Evolutionary conservation across 2,888 invertebrate genomes (phyloP).

Genomic region (Acrobasis repandana): DNA sequence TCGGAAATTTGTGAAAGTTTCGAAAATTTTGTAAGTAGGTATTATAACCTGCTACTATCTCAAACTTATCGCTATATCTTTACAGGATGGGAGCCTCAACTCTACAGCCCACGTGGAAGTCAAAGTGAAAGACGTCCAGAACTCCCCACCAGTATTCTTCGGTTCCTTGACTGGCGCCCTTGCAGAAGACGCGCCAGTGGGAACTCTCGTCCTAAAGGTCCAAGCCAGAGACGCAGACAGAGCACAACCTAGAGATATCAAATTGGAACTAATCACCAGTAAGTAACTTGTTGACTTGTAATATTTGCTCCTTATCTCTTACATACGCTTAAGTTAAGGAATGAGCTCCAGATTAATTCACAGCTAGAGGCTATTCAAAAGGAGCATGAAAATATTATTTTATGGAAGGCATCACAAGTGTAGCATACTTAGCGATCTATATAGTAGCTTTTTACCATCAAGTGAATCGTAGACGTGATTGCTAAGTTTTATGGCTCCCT

Average conservation of each 20-base stretch:
- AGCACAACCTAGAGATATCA: conserved; percentile 90
- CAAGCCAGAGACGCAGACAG: conserved; percentile 93
- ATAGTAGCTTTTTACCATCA: too few species aligned
- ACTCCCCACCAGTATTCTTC: conserved; percentile 92
- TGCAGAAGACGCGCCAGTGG: conserved; percentile 92
- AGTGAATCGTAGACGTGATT: too few species aligned
- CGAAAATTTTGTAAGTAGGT: too few species aligned
- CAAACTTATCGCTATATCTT: background rate
- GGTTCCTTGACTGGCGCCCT: conserved; percentile 91
- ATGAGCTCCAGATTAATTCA: too few species aligned
- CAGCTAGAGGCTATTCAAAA: too few species aligned
- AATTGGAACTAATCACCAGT: conserved; percentile 91
- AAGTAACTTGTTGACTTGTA: conserved; percentile 46
- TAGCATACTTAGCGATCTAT: too few species aligned
- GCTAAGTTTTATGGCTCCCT: too few species aligned
- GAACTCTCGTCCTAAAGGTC: conserved; percentile 89
- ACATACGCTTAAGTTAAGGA: conserved; percentile 14
- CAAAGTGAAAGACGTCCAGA: conserved; percentile 92
- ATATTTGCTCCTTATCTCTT: too few species aligned
- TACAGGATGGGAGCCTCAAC: conserved; percentile 90
- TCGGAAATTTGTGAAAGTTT: too few species aligned
- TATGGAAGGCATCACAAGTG: too few species aligned
- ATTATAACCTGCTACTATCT: too few species aligned
- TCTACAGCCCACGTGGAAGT: conserved; percentile 89
- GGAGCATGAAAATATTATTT: too few species aligned